Conservation (phyloP, 2,113 vertebrate species). For the Zosterops hypoxanthus region DNA sequence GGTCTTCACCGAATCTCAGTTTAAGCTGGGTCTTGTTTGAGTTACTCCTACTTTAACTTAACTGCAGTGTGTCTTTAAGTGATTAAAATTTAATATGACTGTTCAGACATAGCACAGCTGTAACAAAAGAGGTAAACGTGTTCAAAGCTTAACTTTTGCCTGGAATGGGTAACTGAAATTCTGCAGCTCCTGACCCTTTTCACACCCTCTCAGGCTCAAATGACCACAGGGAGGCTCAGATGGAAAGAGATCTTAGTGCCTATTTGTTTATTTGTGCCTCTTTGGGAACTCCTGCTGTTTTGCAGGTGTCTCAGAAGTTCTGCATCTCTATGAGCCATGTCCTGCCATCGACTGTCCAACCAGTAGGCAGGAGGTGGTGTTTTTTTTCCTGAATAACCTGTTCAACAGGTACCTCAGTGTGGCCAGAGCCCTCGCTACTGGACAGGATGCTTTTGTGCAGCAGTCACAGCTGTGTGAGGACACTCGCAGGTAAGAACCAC, state of each 20-base stretch:
- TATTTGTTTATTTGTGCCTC: neutral
- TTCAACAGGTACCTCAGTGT: neutral
- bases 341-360: neutral
- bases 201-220: neutral
- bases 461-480: neutral
- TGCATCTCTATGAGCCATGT: neutral
- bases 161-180: neutral
- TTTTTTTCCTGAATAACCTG: neutral
- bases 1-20: neutral
- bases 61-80: constrained; percentile 22
- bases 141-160: neutral
- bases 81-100: constrained; percentile 28
- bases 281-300: neutral
- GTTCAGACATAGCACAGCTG: neutral
- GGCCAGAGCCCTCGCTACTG: neutral
- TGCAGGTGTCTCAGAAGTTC: neutral
- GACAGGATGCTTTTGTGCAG: neutral
- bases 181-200: neutral
- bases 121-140: neutral
- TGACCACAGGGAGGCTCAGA: neutral
- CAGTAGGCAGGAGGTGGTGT: neutral
- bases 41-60: neutral
- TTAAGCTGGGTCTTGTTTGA: neutral
- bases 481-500: neutral
- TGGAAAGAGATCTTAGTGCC: neutral